phyloP scores from a whole-genome alignment of 2,113 vertebrate species.

The Eulemur rufifrons region DNA sequence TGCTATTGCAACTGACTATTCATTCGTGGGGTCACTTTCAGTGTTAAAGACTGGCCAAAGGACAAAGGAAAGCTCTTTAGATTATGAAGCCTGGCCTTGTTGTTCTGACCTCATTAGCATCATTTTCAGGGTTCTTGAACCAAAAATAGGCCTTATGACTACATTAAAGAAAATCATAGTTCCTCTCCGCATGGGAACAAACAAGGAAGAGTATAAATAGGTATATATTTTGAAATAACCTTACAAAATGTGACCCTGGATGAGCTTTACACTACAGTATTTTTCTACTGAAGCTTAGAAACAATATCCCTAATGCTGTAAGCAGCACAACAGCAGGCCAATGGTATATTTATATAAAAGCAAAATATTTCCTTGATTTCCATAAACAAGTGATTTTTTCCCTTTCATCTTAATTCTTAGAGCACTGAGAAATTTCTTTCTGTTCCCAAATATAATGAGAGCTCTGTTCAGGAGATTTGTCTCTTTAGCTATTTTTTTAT shows the following conservation, averaged over 20 bases:
- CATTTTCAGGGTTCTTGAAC: neutral
- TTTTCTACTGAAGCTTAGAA: slow-evolving; percentile 25
- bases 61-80: neutral
- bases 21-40: neutral
- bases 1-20: slow-evolving; percentile 40
- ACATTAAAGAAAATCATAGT: slow-evolving; percentile 22
- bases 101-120: slow-evolving; percentile 33
- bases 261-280: neutral
- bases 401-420: slow-evolving; percentile 50
- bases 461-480: slow-evolving; percentile 56
- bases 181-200: neutral
- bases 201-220: neutral
- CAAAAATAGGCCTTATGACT: neutral
- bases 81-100: neutral
- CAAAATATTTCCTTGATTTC: slow-evolving; percentile 44
- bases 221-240: neutral
- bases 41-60: slow-evolving; percentile 21
- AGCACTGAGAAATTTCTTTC: slow-evolving; percentile 45
- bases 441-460: slow-evolving; percentile 55
- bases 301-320: neutral
- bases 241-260: slow-evolving; percentile 32
- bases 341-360: neutral
- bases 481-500: slow-evolving; percentile 67
- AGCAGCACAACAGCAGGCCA: neutral
- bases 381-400: slow-evolving; percentile 19